Evolutionary conservation across 2,797 vertebrate species (phyloP).

Genomic region (Oreochromis grahami): DNA sequence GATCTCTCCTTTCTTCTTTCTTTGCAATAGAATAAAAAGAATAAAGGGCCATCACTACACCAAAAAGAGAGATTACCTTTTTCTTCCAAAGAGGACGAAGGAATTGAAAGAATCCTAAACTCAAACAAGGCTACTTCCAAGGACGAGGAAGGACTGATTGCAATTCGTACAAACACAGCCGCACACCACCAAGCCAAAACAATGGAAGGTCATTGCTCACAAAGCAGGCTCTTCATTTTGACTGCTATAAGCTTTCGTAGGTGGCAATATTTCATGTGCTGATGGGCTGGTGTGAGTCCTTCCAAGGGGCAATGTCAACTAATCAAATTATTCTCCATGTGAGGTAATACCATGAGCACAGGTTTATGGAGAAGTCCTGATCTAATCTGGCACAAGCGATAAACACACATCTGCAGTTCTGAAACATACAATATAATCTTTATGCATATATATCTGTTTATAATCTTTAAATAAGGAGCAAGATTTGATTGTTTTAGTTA

Average conservation of each 20-base stretch:
- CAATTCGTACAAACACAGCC: conserved; percentile 15
- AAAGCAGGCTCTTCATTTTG: background rate
- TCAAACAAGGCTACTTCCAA: conserved; percentile 12
- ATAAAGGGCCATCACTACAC: conserved; percentile 12
- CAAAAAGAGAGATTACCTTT: conserved; percentile 25
- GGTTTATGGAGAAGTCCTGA: background rate
- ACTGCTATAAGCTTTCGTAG: background rate
- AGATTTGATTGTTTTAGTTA: background rate
- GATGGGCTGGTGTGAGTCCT: background rate
- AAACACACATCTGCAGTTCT: background rate
- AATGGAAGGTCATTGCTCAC: conserved; percentile 8
- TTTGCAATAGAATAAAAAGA: conserved; percentile 23
- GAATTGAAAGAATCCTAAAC: conserved; percentile 12
- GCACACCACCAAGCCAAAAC: background rate
- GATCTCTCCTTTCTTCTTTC: conserved; percentile 23
- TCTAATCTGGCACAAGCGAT: background rate
- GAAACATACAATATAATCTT: background rate
- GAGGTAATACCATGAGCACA: background rate
- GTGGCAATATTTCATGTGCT: background rate
- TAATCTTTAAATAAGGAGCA: background rate
- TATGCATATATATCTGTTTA: too few species aligned
- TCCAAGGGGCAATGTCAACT: conserved; percentile 1
- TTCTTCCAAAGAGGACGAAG: conserved; percentile 27
- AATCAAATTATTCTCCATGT: background rate
- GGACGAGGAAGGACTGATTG: background rate